Conservation (phyloP, 2,888 invertebrate genomes). For the Leptopilina drosophilae region DNA sequence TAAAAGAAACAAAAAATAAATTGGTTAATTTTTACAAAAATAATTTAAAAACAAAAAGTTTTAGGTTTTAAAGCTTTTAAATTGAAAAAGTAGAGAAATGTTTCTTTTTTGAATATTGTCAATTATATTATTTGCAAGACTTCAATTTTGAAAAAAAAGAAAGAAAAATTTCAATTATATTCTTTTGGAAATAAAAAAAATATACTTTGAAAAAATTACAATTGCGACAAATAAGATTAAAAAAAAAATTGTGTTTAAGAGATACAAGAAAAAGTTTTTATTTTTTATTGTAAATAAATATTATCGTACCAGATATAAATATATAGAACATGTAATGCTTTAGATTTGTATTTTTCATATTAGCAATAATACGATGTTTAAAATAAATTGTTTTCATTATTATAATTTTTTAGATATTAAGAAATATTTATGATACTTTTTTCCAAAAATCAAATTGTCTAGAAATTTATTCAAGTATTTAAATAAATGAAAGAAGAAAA, state of each 20-base stretch:
- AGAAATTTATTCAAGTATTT: conserved; percentile 20
- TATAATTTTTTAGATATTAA: conserved; percentile 41
- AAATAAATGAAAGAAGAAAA: no score
- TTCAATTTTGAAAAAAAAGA: background rate
- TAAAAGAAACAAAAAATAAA: conserved; percentile 1
- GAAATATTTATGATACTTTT: background rate
- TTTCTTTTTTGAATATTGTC: background rate
- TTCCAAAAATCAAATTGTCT: background rate
- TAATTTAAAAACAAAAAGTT: no score
- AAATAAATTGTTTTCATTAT: conserved; percentile 42
- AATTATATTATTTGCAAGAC: background rate
- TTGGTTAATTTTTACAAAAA: no score
- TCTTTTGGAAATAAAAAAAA: conserved; percentile 16
- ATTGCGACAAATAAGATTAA: conserved; percentile 49
- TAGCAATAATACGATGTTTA: conserved; percentile 50
- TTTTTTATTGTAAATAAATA: conserved; percentile 61
- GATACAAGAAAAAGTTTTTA: conserved; percentile 49
- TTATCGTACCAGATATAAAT: conserved; percentile 47
- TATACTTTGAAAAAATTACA: background rate
- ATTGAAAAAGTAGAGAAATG: background rate
- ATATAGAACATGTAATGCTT: conserved; percentile 51
- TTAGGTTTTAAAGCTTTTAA: no score
- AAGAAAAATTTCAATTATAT: background rate
- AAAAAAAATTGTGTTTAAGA: conserved; percentile 40
- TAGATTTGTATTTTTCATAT: conserved; percentile 67